Evolutionary conservation across 2,888 invertebrate genomes (phyloP), one percentile per base, ranked within the genome.

Genomic region (Thyatira batis): DNA sequence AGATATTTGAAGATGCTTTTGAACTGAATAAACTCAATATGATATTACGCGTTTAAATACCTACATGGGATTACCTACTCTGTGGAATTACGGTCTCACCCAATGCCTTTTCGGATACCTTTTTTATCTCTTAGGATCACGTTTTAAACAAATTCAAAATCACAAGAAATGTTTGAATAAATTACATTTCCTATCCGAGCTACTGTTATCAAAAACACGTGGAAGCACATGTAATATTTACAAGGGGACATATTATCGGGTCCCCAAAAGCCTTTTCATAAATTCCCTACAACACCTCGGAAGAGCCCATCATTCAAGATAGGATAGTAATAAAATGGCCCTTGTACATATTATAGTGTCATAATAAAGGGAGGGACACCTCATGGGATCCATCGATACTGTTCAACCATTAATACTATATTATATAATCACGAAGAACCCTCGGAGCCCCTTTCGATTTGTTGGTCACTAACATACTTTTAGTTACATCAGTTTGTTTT

Each of bases 361-460:
- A 83, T 84, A 82, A 80, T 84, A 82, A 77, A 82, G 82, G 73
- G 72, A 74, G 75, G 80, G 78, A 73, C 72, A 76, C 76, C 88
- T 84, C 87, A 44, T 51, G 87, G 85, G 90, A 82, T 63, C 76
- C 87, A 88, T 90, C 84, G 81, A 84, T 88, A 83, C 82, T 82
- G 76, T 75, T 85, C 82, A 82, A 59, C 78, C 77, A 85, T 89
- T 87, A 88, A 89, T 88, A 87, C 69, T 82, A 69, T 76, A 85
- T 79, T 75, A 80, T 69, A 72, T 69, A 74, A 78, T 73, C 73
- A 69, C 66, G 65, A 58, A 63, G 68, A 65, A 66, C 63, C 62
- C 58, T 69, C 65, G 54, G 56, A 49, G n/a, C 55, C 43, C 58
- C 63, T 58, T 65, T 65, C 71, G 61, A 57, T 57, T 61, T 59